A percentile compares a stretch with the other conserved stretches of the same genome.
These are phyloP conservation scores for Nannoperca australis DNA, from an alignment of 2,797 vertebrate genomes.

Conservation along the genomic window DNA sequence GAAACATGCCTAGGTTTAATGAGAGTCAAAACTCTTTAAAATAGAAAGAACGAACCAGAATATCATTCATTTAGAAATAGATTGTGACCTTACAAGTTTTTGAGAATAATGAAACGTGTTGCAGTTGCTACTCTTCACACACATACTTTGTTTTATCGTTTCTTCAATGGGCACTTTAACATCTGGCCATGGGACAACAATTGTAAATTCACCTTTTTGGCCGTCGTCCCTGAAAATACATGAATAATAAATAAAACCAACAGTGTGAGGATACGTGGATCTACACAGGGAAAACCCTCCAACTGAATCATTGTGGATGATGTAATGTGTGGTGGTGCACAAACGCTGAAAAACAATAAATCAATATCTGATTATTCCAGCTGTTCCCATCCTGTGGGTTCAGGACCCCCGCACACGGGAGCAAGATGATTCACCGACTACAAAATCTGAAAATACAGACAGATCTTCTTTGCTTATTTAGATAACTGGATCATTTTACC, in stretches of 20 bases:
- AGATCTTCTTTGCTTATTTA: background rate
- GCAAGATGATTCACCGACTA: background rate
- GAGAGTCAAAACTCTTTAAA: background rate
- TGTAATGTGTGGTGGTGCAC: conserved; percentile 31
- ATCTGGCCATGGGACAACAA: background rate
- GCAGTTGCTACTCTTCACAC: background rate
- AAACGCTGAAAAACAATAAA: conserved; percentile 34
- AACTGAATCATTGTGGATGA: conserved; percentile 32
- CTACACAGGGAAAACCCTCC: no score
- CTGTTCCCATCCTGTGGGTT: background rate
- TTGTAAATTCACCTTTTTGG: no score
- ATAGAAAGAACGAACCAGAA: background rate
- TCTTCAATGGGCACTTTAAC: background rate
- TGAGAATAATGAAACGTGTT: conserved; percentile 9
- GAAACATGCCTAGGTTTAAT: background rate
- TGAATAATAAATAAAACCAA: background rate
- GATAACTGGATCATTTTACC: background rate
- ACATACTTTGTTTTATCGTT: background rate
- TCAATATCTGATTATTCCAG: conserved; percentile 28
- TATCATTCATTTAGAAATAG: background rate
- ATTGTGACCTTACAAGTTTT: background rate
- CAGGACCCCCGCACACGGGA: background rate
- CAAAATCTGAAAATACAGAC: background rate
- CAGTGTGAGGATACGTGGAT: background rate
- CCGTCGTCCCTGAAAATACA: background rate